These are phyloP conservation scores for Rallus limicola DNA, from an alignment of 2,113 vertebrate genomes.

Conservation along the genomic window DNA sequence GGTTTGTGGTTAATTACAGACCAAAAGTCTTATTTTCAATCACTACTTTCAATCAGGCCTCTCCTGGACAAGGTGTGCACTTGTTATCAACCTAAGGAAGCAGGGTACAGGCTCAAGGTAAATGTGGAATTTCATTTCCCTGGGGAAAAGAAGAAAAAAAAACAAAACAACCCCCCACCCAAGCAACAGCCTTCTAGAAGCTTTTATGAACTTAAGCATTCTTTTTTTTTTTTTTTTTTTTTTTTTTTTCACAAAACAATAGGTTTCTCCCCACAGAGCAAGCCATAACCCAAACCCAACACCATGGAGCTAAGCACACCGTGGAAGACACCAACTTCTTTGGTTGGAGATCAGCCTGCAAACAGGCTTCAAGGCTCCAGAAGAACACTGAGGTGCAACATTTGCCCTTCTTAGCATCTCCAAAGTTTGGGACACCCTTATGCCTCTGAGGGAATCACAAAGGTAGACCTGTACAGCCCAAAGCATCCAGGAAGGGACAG, in stretches of 20 bases:
- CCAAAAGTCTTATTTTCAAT: background rate
- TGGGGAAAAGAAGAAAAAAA: background rate
- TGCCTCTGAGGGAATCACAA: background rate
- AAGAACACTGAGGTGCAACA: accelerated
- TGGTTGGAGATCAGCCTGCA: accelerated
- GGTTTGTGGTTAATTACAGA: background rate
- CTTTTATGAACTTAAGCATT: background rate
- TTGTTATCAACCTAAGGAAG: background rate
- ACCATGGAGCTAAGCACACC: accelerated
- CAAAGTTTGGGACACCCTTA: accelerated
- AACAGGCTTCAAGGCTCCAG: background rate
- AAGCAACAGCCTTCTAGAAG: background rate
- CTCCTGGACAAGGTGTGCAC: background rate
- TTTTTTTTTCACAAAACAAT: background rate
- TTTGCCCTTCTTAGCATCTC: background rate
- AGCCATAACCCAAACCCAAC: background rate
- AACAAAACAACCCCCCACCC: too few relatives aligned
- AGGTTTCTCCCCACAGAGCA: background rate
- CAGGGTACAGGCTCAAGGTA: background rate
- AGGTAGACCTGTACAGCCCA: background rate
- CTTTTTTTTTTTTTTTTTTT: background rate
- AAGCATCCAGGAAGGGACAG: background rate
- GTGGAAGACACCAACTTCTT: accelerated
- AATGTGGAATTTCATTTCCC: background rate
- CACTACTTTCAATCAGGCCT: background rate